phyloP scores from a whole-genome alignment of 2,797 vertebrate genomes.

The Perodicticus potto region DNA sequence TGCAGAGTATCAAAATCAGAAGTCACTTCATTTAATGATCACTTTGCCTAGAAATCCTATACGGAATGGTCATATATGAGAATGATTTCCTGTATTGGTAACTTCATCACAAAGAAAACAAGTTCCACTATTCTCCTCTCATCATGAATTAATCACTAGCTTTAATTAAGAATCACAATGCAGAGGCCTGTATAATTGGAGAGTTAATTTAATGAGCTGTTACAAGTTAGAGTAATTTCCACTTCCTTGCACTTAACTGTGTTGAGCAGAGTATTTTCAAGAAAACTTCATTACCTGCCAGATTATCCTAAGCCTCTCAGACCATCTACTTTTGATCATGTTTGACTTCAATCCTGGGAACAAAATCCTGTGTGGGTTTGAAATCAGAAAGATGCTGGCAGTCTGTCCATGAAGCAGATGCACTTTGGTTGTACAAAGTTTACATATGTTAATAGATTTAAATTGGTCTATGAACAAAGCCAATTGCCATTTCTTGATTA shows the following conservation, averaged over 20 bases:
- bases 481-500: conserved; percentile 79
- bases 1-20: conserved; percentile 50
- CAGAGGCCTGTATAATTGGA: conserved; percentile 70
- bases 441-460: conserved; percentile 81
- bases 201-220: conserved; percentile 80
- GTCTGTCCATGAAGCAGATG: conserved; percentile 66
- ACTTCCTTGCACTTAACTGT: conserved; percentile 79
- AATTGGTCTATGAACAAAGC: conserved; percentile 77
- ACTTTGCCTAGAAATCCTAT: conserved; percentile 48
- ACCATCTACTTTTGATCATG: conserved; percentile 64
- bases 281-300: conserved; percentile 73
- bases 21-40: conserved; percentile 38
- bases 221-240: conserved; percentile 83
- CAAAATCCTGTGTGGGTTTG: conserved; percentile 56
- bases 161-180: conserved; percentile 81
- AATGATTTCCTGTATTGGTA: background rate
- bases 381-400: conserved; percentile 68
- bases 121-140: background rate
- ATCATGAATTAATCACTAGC: conserved; percentile 60
- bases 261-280: conserved; percentile 69
- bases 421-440: conserved; percentile 77
- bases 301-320: conserved; percentile 60
- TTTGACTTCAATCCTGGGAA: conserved; percentile 69
- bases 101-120: conserved; percentile 73
- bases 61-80: background rate